These are phyloP conservation scores for Stegastes partitus DNA, from an alignment of 2,113 vertebrate species.

Conservation along the genomic window DNA sequence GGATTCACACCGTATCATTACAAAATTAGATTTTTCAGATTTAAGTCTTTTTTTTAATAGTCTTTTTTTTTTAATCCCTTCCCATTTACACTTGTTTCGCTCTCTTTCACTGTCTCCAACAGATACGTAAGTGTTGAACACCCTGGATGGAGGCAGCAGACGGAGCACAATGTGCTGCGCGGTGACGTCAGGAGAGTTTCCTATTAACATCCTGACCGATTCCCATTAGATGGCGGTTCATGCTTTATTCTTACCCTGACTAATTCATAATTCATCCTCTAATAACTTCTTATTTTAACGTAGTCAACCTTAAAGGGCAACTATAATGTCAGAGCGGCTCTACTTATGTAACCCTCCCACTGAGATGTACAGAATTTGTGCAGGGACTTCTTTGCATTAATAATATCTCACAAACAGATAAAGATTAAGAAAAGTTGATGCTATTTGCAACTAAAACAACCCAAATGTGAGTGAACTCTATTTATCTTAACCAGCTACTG, in stretches of 20 bases:
- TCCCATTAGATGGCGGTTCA: slow-evolving; percentile 20
- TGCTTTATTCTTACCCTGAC: slow-evolving; percentile 36
- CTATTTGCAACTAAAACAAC: not conserved
- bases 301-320: slow-evolving; percentile 14
- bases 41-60: not conserved
- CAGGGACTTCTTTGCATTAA: not conserved
- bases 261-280: slow-evolving; percentile 50
- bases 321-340: slow-evolving; percentile 14
- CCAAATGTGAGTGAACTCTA: not conserved
- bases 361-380: slow-evolving; percentile 1
- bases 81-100: not conserved
- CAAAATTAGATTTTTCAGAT: slow-evolving; percentile 20
- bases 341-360: slow-evolving; percentile 27
- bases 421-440: not conserved
- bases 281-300: slow-evolving; percentile 45
- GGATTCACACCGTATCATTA: slow-evolving; percentile 15
- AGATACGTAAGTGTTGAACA: too few species aligned
- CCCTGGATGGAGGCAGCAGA: not conserved
- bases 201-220: slow-evolving; percentile 36
- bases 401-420: not conserved
- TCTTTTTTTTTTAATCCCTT: not conserved
- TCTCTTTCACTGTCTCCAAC: too few species aligned
- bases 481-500: not conserved
- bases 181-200: slow-evolving; percentile 29
- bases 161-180: not conserved